phyloP scores from a whole-genome alignment of 2,113 vertebrate genomes.

The Pantherophis guttatus region DNA sequence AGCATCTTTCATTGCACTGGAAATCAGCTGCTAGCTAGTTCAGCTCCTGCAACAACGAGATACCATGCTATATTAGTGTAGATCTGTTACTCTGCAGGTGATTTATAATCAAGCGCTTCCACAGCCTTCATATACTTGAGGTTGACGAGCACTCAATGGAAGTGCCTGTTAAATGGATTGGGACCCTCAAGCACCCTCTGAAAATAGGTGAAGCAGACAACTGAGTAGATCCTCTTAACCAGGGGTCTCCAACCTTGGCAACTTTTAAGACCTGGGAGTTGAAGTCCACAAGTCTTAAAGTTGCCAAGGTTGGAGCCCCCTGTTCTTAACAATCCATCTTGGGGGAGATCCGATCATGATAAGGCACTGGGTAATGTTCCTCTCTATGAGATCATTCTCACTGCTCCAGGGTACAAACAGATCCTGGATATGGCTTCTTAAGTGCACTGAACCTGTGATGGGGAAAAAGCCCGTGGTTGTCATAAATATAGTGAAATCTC shows the following conservation, averaged over 20 bases:
- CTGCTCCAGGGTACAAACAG: not conserved
- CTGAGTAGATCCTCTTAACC: not conserved
- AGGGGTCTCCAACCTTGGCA: no score
- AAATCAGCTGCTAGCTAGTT: not conserved
- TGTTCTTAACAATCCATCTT: not conserved
- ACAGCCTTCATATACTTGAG: not conserved
- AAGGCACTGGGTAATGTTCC: not conserved
- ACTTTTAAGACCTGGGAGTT: no score
- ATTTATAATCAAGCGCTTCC: not conserved
- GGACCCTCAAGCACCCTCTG: not conserved
- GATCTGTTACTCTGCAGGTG: not conserved
- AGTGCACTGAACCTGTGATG: not conserved
- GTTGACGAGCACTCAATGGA: not conserved
- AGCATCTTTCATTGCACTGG: not conserved
- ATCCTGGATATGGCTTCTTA: not conserved
- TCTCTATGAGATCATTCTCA: not conserved
- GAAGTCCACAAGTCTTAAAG: no score
- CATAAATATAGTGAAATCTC: not conserved
- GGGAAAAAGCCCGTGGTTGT: not conserved
- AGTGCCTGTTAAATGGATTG: not conserved
- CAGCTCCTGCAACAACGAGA: not conserved
- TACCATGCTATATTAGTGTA: not conserved
- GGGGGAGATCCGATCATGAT: not conserved
- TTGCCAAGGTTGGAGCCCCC: no score
- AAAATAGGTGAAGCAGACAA: not conserved